Conservation (phyloP, 2,888 invertebrate species). For the Chloroclystis v-ata region DNA sequence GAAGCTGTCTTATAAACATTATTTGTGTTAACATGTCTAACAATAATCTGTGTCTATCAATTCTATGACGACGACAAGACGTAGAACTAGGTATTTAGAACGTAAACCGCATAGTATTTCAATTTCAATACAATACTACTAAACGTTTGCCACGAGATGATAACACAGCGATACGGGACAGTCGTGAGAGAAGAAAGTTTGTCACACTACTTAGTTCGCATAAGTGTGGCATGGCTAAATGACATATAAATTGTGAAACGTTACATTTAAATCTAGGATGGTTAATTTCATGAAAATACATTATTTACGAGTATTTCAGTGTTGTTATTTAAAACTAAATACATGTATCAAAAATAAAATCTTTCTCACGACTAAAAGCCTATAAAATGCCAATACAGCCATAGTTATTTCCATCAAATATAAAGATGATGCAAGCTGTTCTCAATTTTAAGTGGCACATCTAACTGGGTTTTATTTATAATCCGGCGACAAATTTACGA, state of each 20-base stretch:
- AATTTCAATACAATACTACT: slow-evolving; percentile 14
- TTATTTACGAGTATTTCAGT: not conserved
- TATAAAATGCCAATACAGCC: slow-evolving; percentile 3
- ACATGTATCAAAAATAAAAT: not conserved
- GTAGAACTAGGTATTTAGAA: not conserved
- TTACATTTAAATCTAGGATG: too few relatives aligned
- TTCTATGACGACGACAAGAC: too few relatives aligned
- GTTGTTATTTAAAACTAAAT: too few relatives aligned
- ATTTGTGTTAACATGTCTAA: too few relatives aligned
- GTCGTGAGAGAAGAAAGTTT: slow-evolving; percentile 63
- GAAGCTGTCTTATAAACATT: too few relatives aligned
- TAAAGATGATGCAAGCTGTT: slow-evolving; percentile 15
- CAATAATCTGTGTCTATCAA: too few relatives aligned
- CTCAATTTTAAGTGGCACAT: slow-evolving; percentile 16
- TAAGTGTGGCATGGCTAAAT: slow-evolving; percentile 21
- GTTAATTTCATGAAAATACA: not conserved
- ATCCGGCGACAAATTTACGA: slow-evolving; percentile 14
- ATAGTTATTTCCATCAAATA: slow-evolving; percentile 6
- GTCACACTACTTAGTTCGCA: slow-evolving; percentile 36
- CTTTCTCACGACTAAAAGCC: slow-evolving; percentile 8
- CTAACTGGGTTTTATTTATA: slow-evolving; percentile 21
- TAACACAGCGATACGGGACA: slow-evolving; percentile 38
- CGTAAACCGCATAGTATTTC: slow-evolving; percentile 8
- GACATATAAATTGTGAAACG: slow-evolving; percentile 10
- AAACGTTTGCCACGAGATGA: slow-evolving; percentile 23